Conservation (phyloP, 2,888 invertebrate species). For the Ochropleura leucogaster region DNA sequence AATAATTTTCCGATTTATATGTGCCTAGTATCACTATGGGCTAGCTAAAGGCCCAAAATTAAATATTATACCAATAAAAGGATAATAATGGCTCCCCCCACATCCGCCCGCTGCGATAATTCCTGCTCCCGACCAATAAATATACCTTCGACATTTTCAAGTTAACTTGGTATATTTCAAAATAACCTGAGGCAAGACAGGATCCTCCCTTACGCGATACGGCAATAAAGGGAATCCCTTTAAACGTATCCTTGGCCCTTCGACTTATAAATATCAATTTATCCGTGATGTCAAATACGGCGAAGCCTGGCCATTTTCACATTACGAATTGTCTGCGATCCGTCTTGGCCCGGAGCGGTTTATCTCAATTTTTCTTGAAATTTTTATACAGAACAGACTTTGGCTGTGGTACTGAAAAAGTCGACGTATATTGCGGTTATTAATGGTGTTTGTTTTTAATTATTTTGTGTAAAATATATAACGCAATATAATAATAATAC, state of each 20-base stretch:
- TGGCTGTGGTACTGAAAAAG: constrained; percentile 62
- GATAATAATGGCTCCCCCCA: constrained; percentile 88
- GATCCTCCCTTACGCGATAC: constrained; percentile 84
- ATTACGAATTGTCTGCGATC: constrained; percentile 84
- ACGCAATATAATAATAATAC: too few species aligned
- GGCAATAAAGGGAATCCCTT: constrained; percentile 90
- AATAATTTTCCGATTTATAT: constrained; percentile 88
- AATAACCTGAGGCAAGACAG: constrained; percentile 87
- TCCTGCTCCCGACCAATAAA: constrained; percentile 86
- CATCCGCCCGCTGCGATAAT: constrained; percentile 88
- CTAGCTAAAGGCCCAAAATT: constrained; percentile 87
- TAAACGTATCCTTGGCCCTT: constrained; percentile 88
- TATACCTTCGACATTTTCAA: constrained; percentile 89
- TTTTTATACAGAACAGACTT: constrained; percentile 69
- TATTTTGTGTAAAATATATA: constrained; percentile 65
- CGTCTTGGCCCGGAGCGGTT: constrained; percentile 76
- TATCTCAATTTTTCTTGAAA: constrained; percentile 80
- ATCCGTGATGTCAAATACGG: constrained; percentile 88
- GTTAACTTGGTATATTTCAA: constrained; percentile 88
- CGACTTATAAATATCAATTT: constrained; percentile 90
- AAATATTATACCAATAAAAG: constrained; percentile 91
- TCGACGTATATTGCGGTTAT: constrained; percentile 67
- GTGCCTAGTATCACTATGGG: constrained; percentile 76
- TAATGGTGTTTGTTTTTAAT: constrained; percentile 69
- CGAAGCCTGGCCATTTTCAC: constrained; percentile 86